Evolutionary conservation across 2,797 vertebrate species (phyloP), one percentile per base, ranked within the genome.

Genomic region (Pelobates cultripes): DNA sequence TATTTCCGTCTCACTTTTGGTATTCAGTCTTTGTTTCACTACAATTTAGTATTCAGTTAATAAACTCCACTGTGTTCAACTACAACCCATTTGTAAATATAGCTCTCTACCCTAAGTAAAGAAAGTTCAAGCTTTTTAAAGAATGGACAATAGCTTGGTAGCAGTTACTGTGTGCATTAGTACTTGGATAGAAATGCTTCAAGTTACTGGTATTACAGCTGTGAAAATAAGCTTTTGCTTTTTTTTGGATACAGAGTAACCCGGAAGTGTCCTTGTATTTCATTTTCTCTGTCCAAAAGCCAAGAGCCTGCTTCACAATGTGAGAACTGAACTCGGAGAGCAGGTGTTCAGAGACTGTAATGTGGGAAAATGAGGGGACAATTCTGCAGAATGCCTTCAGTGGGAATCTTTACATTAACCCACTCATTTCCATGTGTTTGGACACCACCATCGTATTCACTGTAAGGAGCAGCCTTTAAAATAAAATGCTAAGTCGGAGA

Each of bases 221-320:
- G 70, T 70, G 15, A 47, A 75, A 87, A 82, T 15, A 72, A 85
- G 61, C 80, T 70, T 79, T 9, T 3, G n/a, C 28, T 80, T 73
- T 60, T 60, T 61, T 64, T 66, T 43, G 60, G 72, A 79, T 66
- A 69, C 3, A 69, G 47, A 40, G 71, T 45, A 73, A 64, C 78
- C 42, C 28, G 2, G 3, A 68, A 63, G 71, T 44, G 43, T 81
- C 60, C 9, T 7, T 3, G 45, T 73, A 63, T 71, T 80, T 81
- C 42, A 67, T 61, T 72, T 74, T 55, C n/a, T 78, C 45, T 45
- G 66, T 28, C 43, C 61, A 44, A 40, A 60, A 57, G 69, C 44
- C 73, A 85, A 64, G n/a, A 73, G 43, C 0, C n/a, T 41, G 7
- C 3, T 75, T 84, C 43, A 70, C 71, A 78, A 82, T 68, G 41